Percentiles rank a stretch among this genome's conserved stretches.
Conservation (phyloP, 2,888 invertebrate genomes). For the Papilio gigon region DNA sequence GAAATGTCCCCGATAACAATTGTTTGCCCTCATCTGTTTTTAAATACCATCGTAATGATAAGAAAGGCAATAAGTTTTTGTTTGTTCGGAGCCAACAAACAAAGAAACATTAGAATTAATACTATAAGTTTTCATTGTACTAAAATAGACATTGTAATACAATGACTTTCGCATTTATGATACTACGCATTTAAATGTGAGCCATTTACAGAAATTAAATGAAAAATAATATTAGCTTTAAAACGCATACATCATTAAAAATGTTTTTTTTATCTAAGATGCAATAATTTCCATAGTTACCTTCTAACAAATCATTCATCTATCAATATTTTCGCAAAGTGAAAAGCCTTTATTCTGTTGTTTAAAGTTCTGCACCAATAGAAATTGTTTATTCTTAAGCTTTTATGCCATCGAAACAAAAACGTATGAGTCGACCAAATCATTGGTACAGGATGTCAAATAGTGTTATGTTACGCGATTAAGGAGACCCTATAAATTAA, state of each 20-base stretch:
- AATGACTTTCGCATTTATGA: background rate
- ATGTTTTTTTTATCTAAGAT: no score
- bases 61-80: background rate
- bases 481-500: background rate
- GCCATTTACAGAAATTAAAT: background rate
- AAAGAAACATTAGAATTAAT: background rate
- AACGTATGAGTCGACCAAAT: no score
- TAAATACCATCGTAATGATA: conserved; percentile 1
- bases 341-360: no score
- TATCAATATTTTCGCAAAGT: no score
- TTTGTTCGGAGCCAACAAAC: background rate
- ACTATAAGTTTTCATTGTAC: background rate
- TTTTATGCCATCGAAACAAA: no score
- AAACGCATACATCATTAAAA: no score
- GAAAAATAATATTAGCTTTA: no score
- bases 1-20: conserved; percentile 1
- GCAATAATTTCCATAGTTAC: no score
- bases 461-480: background rate
- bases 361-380: no score
- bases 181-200: background rate
- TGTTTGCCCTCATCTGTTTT: conserved; percentile 6
- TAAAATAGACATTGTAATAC: background rate
- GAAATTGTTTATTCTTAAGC: no score
- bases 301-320: no score
- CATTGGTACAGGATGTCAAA: no score